Percentiles rank a stretch among this genome's conserved stretches.
Conservation (phyloP, 2,113 vertebrate genomes). For the Pogonocichla stellata region DNA sequence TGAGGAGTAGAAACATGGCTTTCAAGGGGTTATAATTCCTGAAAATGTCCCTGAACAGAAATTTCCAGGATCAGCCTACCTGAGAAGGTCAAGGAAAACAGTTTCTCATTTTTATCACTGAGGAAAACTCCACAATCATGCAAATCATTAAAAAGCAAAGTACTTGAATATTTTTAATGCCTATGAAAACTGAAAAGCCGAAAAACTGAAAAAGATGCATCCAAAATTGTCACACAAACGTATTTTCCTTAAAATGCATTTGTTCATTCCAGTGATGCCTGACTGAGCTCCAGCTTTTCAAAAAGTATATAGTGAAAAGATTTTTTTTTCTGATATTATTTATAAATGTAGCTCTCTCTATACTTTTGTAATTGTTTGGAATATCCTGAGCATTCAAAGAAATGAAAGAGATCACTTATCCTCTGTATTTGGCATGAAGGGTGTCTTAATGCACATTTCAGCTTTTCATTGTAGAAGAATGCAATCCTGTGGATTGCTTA, state of each 20-base stretch:
- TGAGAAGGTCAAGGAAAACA: background rate
- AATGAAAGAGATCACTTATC: background rate
- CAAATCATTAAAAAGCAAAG: background rate
- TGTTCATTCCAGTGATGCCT: background rate
- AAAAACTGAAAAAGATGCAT: background rate
- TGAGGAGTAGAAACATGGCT: background rate
- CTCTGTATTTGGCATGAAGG: background rate
- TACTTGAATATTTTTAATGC: background rate
- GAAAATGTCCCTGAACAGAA: background rate
- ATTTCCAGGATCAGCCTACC: background rate
- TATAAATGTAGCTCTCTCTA: background rate
- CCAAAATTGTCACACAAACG: background rate
- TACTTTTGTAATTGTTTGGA: conserved; percentile 1
- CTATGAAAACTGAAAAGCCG: background rate
- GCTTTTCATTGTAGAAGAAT: conserved; percentile 1
- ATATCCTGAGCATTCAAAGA: background rate
- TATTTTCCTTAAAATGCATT: background rate
- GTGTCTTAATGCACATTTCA: background rate
- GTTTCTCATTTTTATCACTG: background rate
- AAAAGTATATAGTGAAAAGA: background rate
- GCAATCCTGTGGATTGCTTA: background rate
- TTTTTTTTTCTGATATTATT: background rate
- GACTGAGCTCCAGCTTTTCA: background rate
- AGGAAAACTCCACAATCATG: background rate
- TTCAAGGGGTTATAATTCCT: background rate